Evolutionary conservation across 2,797 vertebrate species (phyloP).

Genomic region (Lagocephalus sceleratus): DNA sequence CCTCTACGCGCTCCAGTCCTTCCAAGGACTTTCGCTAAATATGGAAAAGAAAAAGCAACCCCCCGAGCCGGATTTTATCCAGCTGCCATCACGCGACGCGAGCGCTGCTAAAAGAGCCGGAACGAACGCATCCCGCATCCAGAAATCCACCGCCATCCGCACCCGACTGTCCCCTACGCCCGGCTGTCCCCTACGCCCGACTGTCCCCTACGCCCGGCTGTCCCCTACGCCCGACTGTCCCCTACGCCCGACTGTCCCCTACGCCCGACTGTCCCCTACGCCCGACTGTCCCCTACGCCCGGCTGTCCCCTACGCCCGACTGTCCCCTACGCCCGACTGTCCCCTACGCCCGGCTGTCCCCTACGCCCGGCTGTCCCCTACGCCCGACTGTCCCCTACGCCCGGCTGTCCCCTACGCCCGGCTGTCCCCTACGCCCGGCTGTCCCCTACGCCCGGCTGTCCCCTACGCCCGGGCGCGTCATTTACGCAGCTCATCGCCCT

Average conservation of each 20-base stretch:
- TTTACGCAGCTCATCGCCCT: constrained; percentile 61
- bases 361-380: constrained; percentile 12
- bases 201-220: constrained; percentile 17
- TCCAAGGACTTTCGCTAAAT: constrained; percentile 38
- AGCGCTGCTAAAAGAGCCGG: constrained; percentile 29
- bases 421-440: constrained; percentile 34
- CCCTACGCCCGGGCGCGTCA: constrained; percentile 48
- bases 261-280: constrained; percentile 17
- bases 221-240: constrained; percentile 14
- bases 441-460: constrained; percentile 38
- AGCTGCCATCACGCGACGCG: constrained; percentile 15
- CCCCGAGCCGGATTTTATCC: too few relatives aligned
- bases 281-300: constrained; percentile 16
- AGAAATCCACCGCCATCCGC: constrained; percentile 1
- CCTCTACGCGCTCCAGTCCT: constrained; percentile 25
- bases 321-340: constrained; percentile 13
- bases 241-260: constrained; percentile 13
- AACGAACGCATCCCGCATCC: constrained; percentile 28
- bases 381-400: constrained; percentile 17
- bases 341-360: constrained; percentile 13
- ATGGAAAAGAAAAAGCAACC: background rate
- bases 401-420: too few relatives aligned
- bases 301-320: constrained; percentile 25
- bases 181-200: constrained; percentile 22
- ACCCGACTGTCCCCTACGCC: constrained; percentile 17